These are phyloP conservation scores for Papilio polytes DNA, from an alignment of 1,140 invertebrate species.

Conservation along the genomic window DNA sequence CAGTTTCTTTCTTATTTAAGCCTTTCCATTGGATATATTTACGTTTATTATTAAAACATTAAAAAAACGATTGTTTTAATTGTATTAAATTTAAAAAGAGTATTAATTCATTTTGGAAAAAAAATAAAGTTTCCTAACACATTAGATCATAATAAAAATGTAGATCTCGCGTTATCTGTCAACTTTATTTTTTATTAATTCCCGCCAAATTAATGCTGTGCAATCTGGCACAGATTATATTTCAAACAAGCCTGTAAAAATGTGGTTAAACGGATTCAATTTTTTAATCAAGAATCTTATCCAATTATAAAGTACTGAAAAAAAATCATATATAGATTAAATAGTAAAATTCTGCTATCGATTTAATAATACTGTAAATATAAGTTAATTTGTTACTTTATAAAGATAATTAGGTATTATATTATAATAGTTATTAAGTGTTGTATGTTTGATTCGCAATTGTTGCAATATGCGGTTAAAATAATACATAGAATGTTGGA, in stretches of 20 bases:
- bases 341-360: conserved; percentile 79
- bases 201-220: background rate
- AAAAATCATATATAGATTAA: conserved; percentile 67
- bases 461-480: conserved; percentile 81
- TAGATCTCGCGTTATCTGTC: conserved; percentile 5
- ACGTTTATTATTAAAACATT: background rate
- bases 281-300: background rate
- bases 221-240: background rate
- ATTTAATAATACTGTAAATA: conserved; percentile 82
- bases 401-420: conserved; percentile 83
- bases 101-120: conserved; percentile 9
- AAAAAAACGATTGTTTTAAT: background rate
- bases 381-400: conserved; percentile 84
- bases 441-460: conserved; percentile 82
- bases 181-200: background rate
- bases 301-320: conserved; percentile 53
- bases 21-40: background rate
- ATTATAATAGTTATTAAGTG: conserved; percentile 81
- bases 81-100: conserved; percentile 12
- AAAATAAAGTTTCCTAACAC: background rate
- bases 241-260: background rate
- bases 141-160: background rate
- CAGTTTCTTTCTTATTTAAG: conserved; percentile 18
- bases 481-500: conserved; percentile 75
- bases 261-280: conserved; percentile 17